Evolutionary conservation across 1,140 invertebrate genomes (phyloP).

Genomic region (Trichonephila clavata): DNA sequence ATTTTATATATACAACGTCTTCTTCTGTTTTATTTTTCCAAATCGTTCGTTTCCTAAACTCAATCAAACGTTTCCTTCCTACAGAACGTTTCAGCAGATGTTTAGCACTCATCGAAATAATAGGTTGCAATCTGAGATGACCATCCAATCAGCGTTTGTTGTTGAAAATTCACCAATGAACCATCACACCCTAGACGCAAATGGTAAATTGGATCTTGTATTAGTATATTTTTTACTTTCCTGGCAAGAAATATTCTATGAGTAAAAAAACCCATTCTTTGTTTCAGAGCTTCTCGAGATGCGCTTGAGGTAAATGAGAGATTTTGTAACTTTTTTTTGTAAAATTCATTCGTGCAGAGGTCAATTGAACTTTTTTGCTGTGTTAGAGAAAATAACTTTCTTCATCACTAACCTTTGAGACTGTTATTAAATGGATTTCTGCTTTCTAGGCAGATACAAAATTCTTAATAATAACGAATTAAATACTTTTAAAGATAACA

Average conservation of each 20-base stretch:
- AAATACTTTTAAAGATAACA: too few species aligned
- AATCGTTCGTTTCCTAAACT: conserved; percentile 10
- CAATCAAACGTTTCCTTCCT: conserved; percentile 40
- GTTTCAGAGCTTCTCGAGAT: neutral
- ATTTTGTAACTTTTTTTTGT: too few species aligned
- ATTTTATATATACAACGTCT: neutral
- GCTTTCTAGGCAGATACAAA: too few species aligned
- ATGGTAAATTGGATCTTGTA: conserved; percentile 5
- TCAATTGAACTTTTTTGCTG: too few species aligned
- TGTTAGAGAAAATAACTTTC: too few species aligned
- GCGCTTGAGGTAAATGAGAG: too few species aligned
- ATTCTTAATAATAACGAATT: too few species aligned
- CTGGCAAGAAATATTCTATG: neutral
- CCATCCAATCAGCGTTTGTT: conserved; percentile 69
- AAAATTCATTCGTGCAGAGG: too few species aligned
- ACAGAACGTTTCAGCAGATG: conserved; percentile 26
- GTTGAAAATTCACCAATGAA: conserved; percentile 47
- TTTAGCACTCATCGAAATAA: conserved; percentile 29
- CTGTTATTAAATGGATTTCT: too few species aligned
- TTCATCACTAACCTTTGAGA: too few species aligned
- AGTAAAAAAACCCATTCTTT: neutral
- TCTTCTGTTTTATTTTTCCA: conserved; percentile 8
- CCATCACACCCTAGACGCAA: conserved; percentile 3
- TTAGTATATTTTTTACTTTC: neutral
- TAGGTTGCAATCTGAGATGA: conserved; percentile 64